Base-by-base conservation (phyloP, 2,888 invertebrate species). In the Microctonus hyperodae region DNA sequence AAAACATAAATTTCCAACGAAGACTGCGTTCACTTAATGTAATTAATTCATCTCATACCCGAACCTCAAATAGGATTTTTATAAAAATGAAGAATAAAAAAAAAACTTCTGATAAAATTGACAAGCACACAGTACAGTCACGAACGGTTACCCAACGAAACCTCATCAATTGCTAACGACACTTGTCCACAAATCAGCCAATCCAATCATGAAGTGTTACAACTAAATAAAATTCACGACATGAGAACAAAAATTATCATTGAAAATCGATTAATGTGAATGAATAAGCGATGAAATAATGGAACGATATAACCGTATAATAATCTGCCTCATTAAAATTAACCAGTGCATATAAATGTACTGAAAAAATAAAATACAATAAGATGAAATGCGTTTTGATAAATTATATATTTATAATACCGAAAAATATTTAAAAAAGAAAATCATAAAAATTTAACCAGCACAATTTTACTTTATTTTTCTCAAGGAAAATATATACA, bases 41-140 rank as follows among this genome's bases (percentile, higher is more conserved):
- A 23, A n/a, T 50, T 13, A 22, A 10, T 50, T 9, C 16, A 16
- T 22, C 9, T n/a, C 40, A 31, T 2, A 55, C 25, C 5, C 23
- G 2, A 56, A 2, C 23, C 10, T 22, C 50, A n/a, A 40, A 5
- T 35, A 61, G 10, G 65, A 57, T 61, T 67, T 59, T n/a, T 72
- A 28, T n/a, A 66, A 65, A 33, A 72, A 40, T 23, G 60, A 68
- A 53, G 75, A 70, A 28, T 57, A 40, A 66, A 7, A 73, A 68
- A 37, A 72, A 73, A 48, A 69, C 16, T 67, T 75, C 35, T 76
- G 33, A 78, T 67, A 25, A 22, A 37, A 22, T 20, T 57, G 57
- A 57, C 35, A 35, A 22, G 57, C 35, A 50, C 22, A 20, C 20
- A 10, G 50, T 23, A 16, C 20, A 4, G 10, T 23, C 20, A 20